A percentile compares a stretch with the other conserved stretches of the same genome.
Evolutionary conservation across 2,888 invertebrate species (phyloP).

Genomic region (Asteroscopus sphinx): DNA sequence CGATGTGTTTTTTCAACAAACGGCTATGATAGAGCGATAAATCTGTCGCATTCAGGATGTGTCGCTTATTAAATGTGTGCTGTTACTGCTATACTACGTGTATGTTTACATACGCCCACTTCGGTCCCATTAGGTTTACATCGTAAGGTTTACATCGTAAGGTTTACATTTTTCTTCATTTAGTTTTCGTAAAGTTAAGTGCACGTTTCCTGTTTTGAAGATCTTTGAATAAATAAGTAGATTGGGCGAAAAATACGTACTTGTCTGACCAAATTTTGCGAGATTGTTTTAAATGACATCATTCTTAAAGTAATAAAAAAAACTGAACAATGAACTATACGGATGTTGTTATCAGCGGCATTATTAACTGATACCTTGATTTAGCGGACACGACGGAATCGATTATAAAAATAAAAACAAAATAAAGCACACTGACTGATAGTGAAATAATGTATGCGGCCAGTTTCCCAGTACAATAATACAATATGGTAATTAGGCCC

Average conservation of each 20-base stretch:
- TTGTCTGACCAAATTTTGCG: too few species aligned
- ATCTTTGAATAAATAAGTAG: too few species aligned
- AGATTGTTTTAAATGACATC: too few species aligned
- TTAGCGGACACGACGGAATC: constrained; percentile 4
- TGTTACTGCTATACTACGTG: constrained; percentile 20
- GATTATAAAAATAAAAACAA: constrained; percentile 15
- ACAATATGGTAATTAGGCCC: constrained; percentile 23
- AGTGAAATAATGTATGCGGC: constrained; percentile 24
- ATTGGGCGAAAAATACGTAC: too few species aligned
- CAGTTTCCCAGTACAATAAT: constrained; percentile 21
- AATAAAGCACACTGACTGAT: constrained; percentile 20
- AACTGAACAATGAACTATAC: constrained; percentile 8
- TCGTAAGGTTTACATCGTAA: too few species aligned
- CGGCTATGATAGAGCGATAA: constrained; percentile 30
- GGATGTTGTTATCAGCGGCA: constrained; percentile 39
- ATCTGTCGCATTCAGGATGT: constrained; percentile 44
- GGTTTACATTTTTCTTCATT: constrained; percentile 10
- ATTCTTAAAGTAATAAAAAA: constrained; percentile 2
- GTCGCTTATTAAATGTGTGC: constrained; percentile 21
- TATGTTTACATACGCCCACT: constrained; percentile 31
- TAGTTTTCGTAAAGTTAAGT: constrained; percentile 2
- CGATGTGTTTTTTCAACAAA: constrained; percentile 34
- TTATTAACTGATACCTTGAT: constrained; percentile 21
- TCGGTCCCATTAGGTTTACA: constrained; percentile 10
- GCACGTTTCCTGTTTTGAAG: constrained; percentile 11